Conservation (phyloP, 2,797 vertebrate genomes). For the Bradypus variegatus region DNA sequence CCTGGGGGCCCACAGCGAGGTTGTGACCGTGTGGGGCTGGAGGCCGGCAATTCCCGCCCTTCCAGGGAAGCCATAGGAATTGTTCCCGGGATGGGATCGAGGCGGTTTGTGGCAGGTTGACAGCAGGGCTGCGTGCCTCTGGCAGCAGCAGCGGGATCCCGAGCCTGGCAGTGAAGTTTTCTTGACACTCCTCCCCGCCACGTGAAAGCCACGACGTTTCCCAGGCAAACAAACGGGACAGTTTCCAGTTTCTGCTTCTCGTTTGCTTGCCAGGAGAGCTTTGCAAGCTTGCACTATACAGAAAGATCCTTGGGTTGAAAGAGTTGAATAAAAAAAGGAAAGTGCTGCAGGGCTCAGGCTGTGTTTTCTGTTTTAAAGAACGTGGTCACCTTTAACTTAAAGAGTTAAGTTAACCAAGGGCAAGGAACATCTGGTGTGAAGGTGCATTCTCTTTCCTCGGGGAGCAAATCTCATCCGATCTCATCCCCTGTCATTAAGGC, state of each 20-base stretch:
- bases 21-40: not conserved
- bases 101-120: not conserved
- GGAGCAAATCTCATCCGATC: not conserved
- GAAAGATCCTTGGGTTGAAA: not conserved
- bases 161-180: constrained; percentile 33
- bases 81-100: not conserved
- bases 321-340: not conserved
- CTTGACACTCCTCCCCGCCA: constrained; percentile 30
- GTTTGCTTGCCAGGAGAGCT: not conserved
- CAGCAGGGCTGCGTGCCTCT: not conserved
- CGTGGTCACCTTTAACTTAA: not conserved
- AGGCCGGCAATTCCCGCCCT: not conserved
- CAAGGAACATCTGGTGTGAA: not conserved
- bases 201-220: constrained; percentile 24
- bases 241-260: not conserved
- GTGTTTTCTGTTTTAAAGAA: not conserved
- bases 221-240: not conserved
- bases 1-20: not conserved
- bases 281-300: not conserved
- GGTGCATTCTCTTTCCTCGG: not conserved
- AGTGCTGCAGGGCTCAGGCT: not conserved
- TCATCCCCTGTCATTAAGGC: constrained; percentile 25
- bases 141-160: not conserved
- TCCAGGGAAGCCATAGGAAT: not conserved
- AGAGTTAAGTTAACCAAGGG: not conserved